A percentile compares a stretch with the other conserved stretches of the same genome.
These are phyloP conservation scores for Cheilosia variabilis DNA, from an alignment of 2,888 invertebrate species.

Conservation along the genomic window DNA sequence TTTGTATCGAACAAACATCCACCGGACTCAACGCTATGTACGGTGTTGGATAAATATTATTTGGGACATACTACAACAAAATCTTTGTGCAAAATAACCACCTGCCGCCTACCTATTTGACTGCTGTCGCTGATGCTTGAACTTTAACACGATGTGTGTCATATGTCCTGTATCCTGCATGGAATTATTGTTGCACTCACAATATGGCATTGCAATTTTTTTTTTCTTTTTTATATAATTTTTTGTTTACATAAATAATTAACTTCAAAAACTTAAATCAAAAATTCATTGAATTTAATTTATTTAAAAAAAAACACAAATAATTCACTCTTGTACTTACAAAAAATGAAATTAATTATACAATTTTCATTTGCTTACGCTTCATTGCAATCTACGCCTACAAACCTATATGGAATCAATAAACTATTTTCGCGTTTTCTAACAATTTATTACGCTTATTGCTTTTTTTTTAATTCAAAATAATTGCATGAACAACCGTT, in stretches of 20 bases:
- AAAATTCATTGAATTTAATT: conserved; percentile 33
- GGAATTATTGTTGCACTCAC: conserved; percentile 53
- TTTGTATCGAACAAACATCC: conserved; percentile 58
- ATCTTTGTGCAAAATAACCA: conserved; percentile 45
- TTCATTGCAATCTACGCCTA: conserved; percentile 9
- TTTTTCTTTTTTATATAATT: conserved; percentile 5
- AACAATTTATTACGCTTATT: conserved; percentile 20
- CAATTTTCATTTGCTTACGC: conserved; percentile 37
- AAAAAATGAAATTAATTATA: conserved; percentile 1
- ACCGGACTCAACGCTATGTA: conserved; percentile 38
- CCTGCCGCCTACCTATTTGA: conserved; percentile 45
- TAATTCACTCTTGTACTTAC: conserved; percentile 1
- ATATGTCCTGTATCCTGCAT: conserved; percentile 58
- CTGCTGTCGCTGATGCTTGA: conserved; percentile 58
- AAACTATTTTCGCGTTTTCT: conserved; percentile 13
- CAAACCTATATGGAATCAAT: background rate
- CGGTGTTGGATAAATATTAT: conserved; percentile 41
- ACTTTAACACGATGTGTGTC: conserved; percentile 44
- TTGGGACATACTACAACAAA: conserved; percentile 34
- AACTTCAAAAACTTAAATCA: conserved; percentile 33
- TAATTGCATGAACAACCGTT: conserved; percentile 35
- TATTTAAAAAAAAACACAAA: conserved; percentile 8
- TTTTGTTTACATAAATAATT: conserved; percentile 46
- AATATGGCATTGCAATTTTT: conserved; percentile 44
- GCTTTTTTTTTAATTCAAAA: background rate